Conservation (phyloP, 2,888 invertebrate genomes). For the Nasonia oneida region DNA sequence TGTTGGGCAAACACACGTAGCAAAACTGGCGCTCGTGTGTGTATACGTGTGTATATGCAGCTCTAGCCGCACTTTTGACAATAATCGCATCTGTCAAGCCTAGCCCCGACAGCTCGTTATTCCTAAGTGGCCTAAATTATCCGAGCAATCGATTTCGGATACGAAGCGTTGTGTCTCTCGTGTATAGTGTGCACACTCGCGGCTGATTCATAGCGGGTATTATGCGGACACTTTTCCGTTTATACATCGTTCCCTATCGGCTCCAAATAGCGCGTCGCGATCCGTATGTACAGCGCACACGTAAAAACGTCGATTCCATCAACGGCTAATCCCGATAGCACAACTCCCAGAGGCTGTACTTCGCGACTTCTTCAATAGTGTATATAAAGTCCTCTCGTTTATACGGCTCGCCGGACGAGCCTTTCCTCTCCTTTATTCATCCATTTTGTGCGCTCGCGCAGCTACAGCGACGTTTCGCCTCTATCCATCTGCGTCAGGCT, state of each 20-base stretch:
- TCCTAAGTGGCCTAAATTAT: conserved; percentile 48
- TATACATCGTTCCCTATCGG: background rate
- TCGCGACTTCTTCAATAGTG: background rate
- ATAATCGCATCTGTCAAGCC: conserved; percentile 42
- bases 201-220: background rate
- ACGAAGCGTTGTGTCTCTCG: background rate
- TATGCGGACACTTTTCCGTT: background rate
- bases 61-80: conserved; percentile 34
- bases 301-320: background rate
- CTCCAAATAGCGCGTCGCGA: too few relatives aligned
- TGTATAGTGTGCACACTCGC: conserved; percentile 22
- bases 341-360: background rate
- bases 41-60: background rate
- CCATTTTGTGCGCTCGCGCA: background rate
- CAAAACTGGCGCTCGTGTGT: background rate
- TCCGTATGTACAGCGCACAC: too few relatives aligned
- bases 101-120: conserved; percentile 46
- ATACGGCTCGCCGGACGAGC: background rate
- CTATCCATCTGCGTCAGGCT: conserved; percentile 25
- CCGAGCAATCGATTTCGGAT: conserved; percentile 44
- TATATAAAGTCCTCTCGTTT: conserved; percentile 2
- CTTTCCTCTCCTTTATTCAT: background rate
- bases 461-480: background rate
- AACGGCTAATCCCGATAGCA: background rate
- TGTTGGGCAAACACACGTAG: conserved; percentile 11